Evolutionary conservation across 2,888 invertebrate genomes (phyloP).

Genomic region (Trachelus tabidus): DNA sequence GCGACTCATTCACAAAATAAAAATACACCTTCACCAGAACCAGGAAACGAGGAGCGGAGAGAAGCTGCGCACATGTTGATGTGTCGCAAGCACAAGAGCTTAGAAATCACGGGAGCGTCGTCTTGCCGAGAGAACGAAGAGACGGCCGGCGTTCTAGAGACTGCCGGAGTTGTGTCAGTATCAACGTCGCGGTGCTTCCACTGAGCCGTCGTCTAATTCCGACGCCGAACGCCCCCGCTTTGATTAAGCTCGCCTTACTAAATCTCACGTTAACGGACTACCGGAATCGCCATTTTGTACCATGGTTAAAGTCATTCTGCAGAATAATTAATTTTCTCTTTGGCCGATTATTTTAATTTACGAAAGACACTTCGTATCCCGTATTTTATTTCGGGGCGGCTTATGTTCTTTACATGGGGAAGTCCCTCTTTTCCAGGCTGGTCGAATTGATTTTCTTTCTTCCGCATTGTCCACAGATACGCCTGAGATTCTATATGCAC

Average conservation of each 20-base stretch:
- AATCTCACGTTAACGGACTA: constrained; percentile 21
- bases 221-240: constrained; percentile 11
- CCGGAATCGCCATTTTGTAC: constrained; percentile 9
- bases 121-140: constrained; percentile 20
- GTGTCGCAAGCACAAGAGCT: background rate
- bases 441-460: background rate
- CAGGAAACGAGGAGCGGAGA: background rate
- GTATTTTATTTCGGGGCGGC: background rate
- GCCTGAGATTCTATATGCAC: background rate
- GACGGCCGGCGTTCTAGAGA: constrained; percentile 35
- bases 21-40: background rate
- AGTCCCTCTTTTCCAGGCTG: background rate
- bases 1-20: constrained; percentile 5
- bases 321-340: background rate
- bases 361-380: background rate
- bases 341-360: background rate
- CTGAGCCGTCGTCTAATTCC: constrained; percentile 38
- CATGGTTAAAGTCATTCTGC: constrained; percentile 11
- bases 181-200: constrained; percentile 25
- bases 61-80: constrained; percentile 7
- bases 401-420: background rate
- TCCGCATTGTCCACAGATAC: background rate
- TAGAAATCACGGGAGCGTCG: background rate
- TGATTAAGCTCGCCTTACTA: constrained; percentile 26
- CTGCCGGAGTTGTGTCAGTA: constrained; percentile 30